Evolutionary conservation across 2,113 vertebrate species (phyloP).

Genomic region (Cyprinodon tularosa): DNA sequence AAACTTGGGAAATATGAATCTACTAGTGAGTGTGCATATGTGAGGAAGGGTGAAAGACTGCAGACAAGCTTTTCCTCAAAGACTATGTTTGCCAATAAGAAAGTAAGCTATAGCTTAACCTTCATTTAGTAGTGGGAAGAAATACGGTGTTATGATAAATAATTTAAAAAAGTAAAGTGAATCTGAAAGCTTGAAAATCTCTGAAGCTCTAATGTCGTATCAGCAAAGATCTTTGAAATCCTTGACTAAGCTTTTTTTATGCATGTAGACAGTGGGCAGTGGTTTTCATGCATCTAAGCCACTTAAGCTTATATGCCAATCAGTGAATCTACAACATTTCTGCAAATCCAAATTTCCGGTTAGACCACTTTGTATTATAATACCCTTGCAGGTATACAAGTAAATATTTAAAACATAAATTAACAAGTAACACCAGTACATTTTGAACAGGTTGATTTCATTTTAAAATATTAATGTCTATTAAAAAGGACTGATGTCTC

Average conservation of each 20-base stretch:
- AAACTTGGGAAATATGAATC: constrained; percentile 32
- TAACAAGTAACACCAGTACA: too few species aligned
- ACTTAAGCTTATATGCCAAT: not conserved
- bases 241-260: not conserved
- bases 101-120: constrained; percentile 19
- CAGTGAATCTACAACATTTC: not conserved
- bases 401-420: not conserved
- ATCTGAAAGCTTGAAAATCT: constrained; percentile 1
- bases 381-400: not conserved
- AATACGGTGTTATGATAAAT: constrained; percentile 16
- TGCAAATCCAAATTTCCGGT: not conserved
- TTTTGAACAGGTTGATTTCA: too few species aligned
- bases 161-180: constrained; percentile 21
- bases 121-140: constrained; percentile 35
- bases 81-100: constrained; percentile 30
- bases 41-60: not conserved
- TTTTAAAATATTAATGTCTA: too few species aligned
- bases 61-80: constrained; percentile 27
- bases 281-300: not conserved
- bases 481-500: too few species aligned
- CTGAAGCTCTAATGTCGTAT: not conserved
- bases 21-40: not conserved
- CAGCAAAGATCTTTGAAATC: not conserved
- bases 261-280: not conserved
- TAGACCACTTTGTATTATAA: too few species aligned